These are phyloP conservation scores for Nasua narica DNA, from an alignment of 2,797 vertebrate species.

Conservation along the genomic window DNA sequence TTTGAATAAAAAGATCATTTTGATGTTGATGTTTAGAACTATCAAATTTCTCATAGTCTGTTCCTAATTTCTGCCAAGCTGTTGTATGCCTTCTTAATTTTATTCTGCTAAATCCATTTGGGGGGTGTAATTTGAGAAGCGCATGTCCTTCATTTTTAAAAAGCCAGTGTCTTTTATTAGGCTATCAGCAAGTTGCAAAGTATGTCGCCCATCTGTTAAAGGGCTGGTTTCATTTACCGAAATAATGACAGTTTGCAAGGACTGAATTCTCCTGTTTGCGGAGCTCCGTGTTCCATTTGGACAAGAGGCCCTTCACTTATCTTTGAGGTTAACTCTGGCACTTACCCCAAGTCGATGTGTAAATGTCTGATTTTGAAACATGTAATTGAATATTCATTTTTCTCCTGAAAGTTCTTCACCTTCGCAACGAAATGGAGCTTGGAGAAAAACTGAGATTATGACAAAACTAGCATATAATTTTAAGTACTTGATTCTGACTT, in stretches of 20 bases:
- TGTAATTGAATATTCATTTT: slow-evolving; percentile 72
- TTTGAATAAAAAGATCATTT: slow-evolving; percentile 59
- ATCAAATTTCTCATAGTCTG: slow-evolving; percentile 68
- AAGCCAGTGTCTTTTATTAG: slow-evolving; percentile 85
- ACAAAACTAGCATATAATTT: slow-evolving; percentile 77
- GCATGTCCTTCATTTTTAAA: slow-evolving; percentile 83
- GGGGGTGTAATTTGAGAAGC: slow-evolving; percentile 82
- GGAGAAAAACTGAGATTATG: slow-evolving; percentile 75
- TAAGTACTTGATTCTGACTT: slow-evolving; percentile 76
- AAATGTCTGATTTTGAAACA: slow-evolving; percentile 78
- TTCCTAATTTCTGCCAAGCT: slow-evolving; percentile 80
- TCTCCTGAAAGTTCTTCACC: slow-evolving; percentile 76
- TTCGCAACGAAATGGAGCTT: slow-evolving; percentile 77
- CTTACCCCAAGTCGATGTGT: slow-evolving; percentile 54
- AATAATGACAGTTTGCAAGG: slow-evolving; percentile 79
- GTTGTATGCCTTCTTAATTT: slow-evolving; percentile 79
- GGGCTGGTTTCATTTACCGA: slow-evolving; percentile 81
- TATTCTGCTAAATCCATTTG: slow-evolving; percentile 81
- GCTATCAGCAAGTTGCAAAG: slow-evolving; percentile 82
- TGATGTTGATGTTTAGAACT: slow-evolving; percentile 70
- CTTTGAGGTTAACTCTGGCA: slow-evolving; percentile 65
- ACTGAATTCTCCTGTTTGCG: slow-evolving; percentile 77
- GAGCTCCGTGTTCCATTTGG: slow-evolving; percentile 76
- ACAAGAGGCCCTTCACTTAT: slow-evolving; percentile 78
- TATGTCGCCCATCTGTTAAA: slow-evolving; percentile 84